phyloP scores from a whole-genome alignment of 1,140 invertebrate genomes.

The Nylanderia fulva region DNA sequence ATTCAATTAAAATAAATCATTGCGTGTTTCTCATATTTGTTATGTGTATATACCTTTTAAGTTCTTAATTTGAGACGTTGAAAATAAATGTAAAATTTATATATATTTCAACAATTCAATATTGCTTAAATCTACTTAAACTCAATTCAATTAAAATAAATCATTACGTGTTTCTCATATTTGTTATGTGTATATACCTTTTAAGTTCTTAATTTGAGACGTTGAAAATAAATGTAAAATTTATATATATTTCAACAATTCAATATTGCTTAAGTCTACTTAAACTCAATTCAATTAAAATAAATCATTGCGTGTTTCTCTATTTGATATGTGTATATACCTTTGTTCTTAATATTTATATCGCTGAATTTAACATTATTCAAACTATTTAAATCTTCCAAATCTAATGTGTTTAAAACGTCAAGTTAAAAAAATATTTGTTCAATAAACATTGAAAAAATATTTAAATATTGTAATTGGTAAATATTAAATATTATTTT shows the following conservation, averaged over 20 bases:
- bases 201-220: too few species aligned
- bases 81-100: too few species aligned
- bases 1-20: background rate
- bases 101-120: too few species aligned
- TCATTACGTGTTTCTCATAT: background rate
- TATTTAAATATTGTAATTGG: conserved; percentile 13
- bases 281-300: background rate
- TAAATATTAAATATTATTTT: too few species aligned
- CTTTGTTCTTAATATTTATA: background rate
- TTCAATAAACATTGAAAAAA: background rate
- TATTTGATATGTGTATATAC: background rate
- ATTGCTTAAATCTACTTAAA: background rate
- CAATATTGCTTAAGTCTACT: background rate
- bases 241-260: too few species aligned
- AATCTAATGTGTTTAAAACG: background rate
- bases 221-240: too few species aligned
- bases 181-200: too few species aligned
- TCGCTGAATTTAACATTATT: background rate
- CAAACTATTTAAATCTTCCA: background rate
- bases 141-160: background rate
- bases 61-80: too few species aligned
- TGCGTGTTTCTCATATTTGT: background rate
- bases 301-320: background rate
- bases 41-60: too few species aligned
- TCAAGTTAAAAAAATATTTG: background rate